Base-by-base conservation (phyloP, 2,797 vertebrate genomes). In the Sebastes vulpes region DNA sequence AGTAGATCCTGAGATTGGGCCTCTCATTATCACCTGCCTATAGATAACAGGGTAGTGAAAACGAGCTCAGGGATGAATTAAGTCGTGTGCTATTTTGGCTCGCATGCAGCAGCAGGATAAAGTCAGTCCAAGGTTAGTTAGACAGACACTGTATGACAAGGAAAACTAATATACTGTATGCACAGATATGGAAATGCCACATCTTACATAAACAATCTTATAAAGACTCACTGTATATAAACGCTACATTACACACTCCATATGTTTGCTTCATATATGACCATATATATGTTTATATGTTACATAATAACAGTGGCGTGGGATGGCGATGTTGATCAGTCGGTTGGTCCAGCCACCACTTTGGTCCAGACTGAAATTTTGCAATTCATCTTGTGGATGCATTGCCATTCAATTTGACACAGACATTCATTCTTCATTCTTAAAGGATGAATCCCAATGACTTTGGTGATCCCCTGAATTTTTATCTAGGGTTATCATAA, bases 11-110 rank as follows among this genome's bases (percentile, higher is more conserved):
- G 66, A 77, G 86, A 70, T 82, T 38, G 65, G 81, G 82, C 83
- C 73, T 53, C 84, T 91, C 84, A 84, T 92, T 93, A 91, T 89
- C 92, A 76, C 91, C 88, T 87, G 82, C 76, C 86, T 92, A 90
- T 83, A 90, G 90, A 91, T 92, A 88, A 92, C 87, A 79, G 83
- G 52, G 46, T 16, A 65, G 83, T 85, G 85, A 90, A 90, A 92
- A 87, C 1, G 65, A 91, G 86, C 87, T 83, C 65, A 28, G 69
- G 61, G 72, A 75, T 83, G 82, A 86, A 88, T 91, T 84, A 85
- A 79, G 73, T 85, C 73, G 46, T 21, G 72, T 48, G 61, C 92
- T 94, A 91, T 93, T 94, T 81, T 88, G 58, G 78, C 57, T 81
- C 10, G 4, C 59, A 57, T 52, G 83, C 57, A 26, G 53, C 32